These are phyloP conservation scores for Zaprionus vittiger DNA, from an alignment of 1,140 invertebrate genomes.

Conservation along the genomic window DNA sequence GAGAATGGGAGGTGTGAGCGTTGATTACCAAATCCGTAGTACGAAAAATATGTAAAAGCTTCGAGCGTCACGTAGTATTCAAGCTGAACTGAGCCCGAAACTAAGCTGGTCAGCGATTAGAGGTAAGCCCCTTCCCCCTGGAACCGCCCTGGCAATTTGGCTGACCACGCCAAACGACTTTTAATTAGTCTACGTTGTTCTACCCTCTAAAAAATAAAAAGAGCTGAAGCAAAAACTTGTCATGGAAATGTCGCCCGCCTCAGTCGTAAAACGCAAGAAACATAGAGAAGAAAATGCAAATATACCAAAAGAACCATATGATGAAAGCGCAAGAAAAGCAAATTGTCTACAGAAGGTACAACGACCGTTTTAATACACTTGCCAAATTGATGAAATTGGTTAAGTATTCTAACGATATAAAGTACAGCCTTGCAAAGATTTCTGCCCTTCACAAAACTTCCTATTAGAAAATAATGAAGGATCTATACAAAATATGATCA, in stretches of 20 bases:
- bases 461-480: too few species aligned
- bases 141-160: constrained; percentile 20
- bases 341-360: neutral
- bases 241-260: constrained; percentile 29
- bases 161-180: constrained; percentile 36
- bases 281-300: constrained; percentile 1
- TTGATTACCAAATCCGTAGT: constrained; percentile 66
- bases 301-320: constrained; percentile 30
- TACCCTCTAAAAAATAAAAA: neutral
- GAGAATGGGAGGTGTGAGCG: constrained; percentile 8
- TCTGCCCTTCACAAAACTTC: too few species aligned
- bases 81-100: constrained; percentile 9
- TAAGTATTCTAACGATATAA: neutral
- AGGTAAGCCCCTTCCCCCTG: constrained; percentile 16
- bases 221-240: constrained; percentile 33
- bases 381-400: neutral
- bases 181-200: constrained; percentile 52
- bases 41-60: constrained; percentile 42
- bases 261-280: neutral
- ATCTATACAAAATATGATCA: too few species aligned
- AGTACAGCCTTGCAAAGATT: too few species aligned
- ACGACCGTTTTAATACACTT: constrained; percentile 2
- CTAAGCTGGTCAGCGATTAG: constrained; percentile 55
- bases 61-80: constrained; percentile 56
- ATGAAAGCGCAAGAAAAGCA: constrained; percentile 11